Percentiles rank a stretch among this genome's conserved stretches.
Conservation (phyloP, 2,888 invertebrate genomes). For the Scelioninae gen. 1 region DNA sequence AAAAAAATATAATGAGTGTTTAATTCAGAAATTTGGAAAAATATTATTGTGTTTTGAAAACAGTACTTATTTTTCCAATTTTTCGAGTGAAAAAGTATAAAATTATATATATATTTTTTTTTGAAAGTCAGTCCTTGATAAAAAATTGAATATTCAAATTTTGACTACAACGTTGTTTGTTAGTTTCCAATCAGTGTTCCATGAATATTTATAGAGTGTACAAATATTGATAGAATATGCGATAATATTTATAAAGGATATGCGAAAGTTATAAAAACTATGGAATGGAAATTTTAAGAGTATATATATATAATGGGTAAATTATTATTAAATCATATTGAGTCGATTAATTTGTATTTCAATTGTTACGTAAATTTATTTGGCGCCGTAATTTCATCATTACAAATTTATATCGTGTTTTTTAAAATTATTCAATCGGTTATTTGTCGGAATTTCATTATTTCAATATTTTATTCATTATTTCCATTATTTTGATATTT, state of each 20-base stretch:
- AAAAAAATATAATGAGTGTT: no score
- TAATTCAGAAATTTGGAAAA: no score
- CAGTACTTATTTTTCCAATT: no score
- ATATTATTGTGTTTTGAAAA: no score
- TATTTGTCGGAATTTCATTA: no score
- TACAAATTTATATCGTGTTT: no score
- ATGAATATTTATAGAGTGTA: constrained; percentile 41
- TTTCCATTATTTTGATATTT: no score
- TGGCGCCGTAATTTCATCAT: neutral
- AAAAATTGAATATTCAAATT: constrained; percentile 34
- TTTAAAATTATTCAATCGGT: no score
- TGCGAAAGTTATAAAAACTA: constrained; percentile 18
- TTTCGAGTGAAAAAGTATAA: no score
- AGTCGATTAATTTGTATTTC: neutral
- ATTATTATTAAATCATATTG: constrained; percentile 5
- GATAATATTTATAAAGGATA: constrained; percentile 23
- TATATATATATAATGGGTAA: constrained; percentile 16
- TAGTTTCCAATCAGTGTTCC: constrained; percentile 25
- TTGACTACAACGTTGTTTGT: constrained; percentile 26
- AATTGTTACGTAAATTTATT: neutral
- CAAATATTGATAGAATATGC: constrained; percentile 19
- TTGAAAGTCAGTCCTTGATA: constrained; percentile 14
- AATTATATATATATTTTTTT: constrained; percentile 21
- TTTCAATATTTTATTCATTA: no score
- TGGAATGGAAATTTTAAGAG: constrained; percentile 2